These are phyloP conservation scores for Pantherophis alleghaniensis DNA, from an alignment of 2,797 vertebrate genomes.

Conservation along the genomic window DNA sequence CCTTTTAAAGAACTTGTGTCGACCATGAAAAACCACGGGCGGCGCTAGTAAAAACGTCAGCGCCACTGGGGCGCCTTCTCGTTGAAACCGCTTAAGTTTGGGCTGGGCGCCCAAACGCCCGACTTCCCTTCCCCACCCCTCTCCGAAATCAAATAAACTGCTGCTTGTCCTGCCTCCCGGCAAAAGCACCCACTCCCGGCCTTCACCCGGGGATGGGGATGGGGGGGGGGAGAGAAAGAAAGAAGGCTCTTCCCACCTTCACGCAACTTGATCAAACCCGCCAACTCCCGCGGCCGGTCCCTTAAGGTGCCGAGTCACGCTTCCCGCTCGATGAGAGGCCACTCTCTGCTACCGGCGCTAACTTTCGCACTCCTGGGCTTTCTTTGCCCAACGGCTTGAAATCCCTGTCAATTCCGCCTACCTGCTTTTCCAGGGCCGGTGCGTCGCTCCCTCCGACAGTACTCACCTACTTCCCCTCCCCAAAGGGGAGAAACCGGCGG, in stretches of 20 bases:
- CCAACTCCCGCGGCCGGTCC: background rate
- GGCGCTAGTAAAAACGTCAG: background rate
- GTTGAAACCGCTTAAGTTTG: background rate
- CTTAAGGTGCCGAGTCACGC: constrained; percentile 7
- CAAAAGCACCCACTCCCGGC: background rate
- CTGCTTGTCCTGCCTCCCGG: background rate
- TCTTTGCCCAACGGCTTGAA: background rate
- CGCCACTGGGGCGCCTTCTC: background rate
- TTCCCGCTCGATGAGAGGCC: background rate
- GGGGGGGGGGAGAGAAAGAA: background rate
- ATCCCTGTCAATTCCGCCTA: background rate
- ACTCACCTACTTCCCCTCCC: background rate
- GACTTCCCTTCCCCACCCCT: background rate
- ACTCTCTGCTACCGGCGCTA: too few relatives aligned
- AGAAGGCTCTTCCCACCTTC: background rate
- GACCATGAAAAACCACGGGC: background rate
- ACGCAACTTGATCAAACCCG: background rate
- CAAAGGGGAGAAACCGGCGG: background rate
- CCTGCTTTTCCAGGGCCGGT: background rate
- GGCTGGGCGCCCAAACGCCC: background rate
- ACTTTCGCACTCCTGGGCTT: background rate
- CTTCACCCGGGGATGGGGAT: background rate
- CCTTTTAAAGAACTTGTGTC: background rate
- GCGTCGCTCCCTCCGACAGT: too few relatives aligned
- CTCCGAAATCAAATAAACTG: background rate